Percentiles rank a stretch among this genome's conserved stretches.
Conservation (phyloP, 2,113 vertebrate species). For the Pedetes capensis region DNA sequence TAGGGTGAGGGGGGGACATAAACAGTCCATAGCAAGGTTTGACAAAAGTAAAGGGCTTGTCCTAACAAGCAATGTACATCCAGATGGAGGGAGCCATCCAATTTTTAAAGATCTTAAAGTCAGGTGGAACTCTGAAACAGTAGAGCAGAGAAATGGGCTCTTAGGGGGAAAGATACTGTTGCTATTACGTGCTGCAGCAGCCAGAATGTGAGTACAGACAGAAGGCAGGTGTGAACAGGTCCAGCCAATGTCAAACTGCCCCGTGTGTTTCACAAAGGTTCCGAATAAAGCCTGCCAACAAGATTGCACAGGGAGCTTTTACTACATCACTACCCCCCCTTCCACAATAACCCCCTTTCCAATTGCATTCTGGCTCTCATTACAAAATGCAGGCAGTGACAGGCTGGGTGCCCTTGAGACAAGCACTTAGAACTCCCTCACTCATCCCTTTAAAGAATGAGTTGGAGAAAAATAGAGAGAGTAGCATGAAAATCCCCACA, state of each 20-base stretch:
- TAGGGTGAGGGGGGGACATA: background rate
- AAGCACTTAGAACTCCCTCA: conserved; percentile 25
- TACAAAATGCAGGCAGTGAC: conserved; percentile 38
- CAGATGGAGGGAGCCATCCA: background rate
- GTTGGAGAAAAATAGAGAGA: conserved; percentile 19
- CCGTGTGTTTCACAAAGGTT: fast-evolving
- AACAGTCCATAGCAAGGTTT: background rate
- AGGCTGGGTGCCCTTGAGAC: background rate
- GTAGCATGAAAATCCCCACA: background rate
- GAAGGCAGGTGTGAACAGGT: background rate
- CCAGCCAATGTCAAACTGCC: background rate
- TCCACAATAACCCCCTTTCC: background rate
- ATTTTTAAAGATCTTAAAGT: background rate
- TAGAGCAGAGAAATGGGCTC: background rate
- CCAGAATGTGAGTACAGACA: background rate
- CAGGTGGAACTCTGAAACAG: background rate
- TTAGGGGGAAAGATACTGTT: background rate
- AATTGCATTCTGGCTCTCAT: background rate
- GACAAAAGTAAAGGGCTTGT: background rate
- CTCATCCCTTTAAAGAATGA: conserved; percentile 29
- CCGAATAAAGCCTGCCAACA: background rate
- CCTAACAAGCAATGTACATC: background rate
- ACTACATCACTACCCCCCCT: no score
- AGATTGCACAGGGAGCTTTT: background rate
- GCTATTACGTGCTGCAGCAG: fast-evolving